These are phyloP conservation scores for Coptodon rendalli DNA, from an alignment of 2,113 vertebrate species.

Conservation along the genomic window DNA sequence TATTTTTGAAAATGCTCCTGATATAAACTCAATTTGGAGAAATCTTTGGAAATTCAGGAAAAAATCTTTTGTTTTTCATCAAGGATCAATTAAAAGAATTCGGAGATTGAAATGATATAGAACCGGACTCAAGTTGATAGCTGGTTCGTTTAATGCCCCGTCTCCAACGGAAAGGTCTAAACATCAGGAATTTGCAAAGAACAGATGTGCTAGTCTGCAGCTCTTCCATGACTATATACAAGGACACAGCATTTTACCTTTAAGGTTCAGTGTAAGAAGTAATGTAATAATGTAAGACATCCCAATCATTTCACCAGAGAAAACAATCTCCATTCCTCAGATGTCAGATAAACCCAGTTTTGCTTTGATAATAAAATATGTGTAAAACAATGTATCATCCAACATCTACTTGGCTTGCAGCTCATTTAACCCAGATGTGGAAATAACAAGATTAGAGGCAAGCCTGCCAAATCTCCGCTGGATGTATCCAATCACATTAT, in stretches of 20 bases:
- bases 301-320: neutral
- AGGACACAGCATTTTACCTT: neutral
- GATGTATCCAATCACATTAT: constrained; percentile 52
- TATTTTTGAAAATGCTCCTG: neutral
- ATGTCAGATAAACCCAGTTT: constrained; percentile 2
- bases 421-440: constrained; percentile 53
- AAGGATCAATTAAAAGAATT: neutral
- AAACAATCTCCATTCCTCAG: constrained; percentile 1
- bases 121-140: neutral
- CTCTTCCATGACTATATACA: neutral
- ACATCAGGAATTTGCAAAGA: neutral
- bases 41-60: neutral
- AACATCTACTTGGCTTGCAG: constrained; percentile 21
- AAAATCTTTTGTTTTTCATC: neutral
- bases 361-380: constrained; percentile 19
- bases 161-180: neutral
- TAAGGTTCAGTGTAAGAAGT: neutral
- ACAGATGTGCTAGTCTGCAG: neutral
- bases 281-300: neutral
- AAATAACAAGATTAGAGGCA: constrained; percentile 40
- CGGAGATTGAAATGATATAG: neutral
- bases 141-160: neutral
- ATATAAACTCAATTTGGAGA: neutral
- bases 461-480: constrained; percentile 38
- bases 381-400: constrained; percentile 24